Base-by-base conservation (phyloP, 2,113 vertebrate genomes). In the Perccottus glenii region DNA sequence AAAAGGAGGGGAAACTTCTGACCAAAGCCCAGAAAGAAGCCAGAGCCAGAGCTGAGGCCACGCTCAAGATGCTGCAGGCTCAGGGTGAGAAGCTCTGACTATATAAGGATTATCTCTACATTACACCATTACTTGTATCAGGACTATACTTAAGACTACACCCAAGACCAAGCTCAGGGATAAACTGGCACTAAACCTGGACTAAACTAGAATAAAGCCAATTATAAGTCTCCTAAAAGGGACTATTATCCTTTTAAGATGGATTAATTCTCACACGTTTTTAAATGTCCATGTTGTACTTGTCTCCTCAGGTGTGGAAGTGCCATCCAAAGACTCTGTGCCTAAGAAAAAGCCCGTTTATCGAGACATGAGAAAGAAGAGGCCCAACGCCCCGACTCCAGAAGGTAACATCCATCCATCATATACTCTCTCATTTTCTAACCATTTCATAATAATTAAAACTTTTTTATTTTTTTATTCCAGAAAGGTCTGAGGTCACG, bases 261-360 rank as follows among this genome's bases (percentile, higher is more conserved):
- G 3, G 19, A 27, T 27, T 27, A n/a, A n/a, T 4, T 11, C 44
- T 46, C 44, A 4, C 5, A 46, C 3, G 10, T 11, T 6, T 5
- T 46, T 2, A 11, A 11, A 46, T 11, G 4, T 46, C 4, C 9
- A 46, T 46, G 5, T 11, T 46, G 44, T 46, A 43, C 45, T 40
- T 27, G 33, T 46, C 5, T 9, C 64, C 61, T 9, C 48, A 99
- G 98, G 98, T 84, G 92, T 99, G 80, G 97, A 98, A 87, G 96
- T 99, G 92, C 98, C 97, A 90, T 97, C 95, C 86, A 98, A 96
- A 95, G 98, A 99, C 79, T 93, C 94, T 2, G 70, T 96, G 94
- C 94, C 95, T 93, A 99, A 96, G 92, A 99, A 96, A 88, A 96
- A 95, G 81, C 97, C 97, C 5, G 89, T 99, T 86, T 99, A 98